A percentile compares a stretch with the other conserved stretches of the same genome.
Conservation (phyloP, 2,113 vertebrate species). For the Chascanopsetta lugubris region DNA sequence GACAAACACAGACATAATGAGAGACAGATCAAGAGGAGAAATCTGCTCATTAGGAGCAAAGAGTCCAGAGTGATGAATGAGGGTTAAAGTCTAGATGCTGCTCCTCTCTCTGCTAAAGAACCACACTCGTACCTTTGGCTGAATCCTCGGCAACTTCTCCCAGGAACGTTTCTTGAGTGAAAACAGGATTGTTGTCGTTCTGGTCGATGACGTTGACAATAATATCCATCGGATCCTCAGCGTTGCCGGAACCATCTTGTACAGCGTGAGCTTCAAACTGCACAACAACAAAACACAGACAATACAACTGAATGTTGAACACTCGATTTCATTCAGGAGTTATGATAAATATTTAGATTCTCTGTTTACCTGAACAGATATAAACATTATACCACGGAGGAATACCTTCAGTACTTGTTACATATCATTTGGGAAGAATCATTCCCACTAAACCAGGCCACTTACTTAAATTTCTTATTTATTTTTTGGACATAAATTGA, state of each 20-base stretch:
- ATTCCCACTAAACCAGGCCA: too few relatives aligned
- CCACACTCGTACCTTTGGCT: constrained; percentile 40
- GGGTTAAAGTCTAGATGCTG: neutral
- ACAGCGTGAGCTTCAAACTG: constrained; percentile 68
- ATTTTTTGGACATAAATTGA: too few relatives aligned
- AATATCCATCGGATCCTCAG: constrained; percentile 68
- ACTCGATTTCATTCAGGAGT: neutral
- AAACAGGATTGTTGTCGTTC: constrained; percentile 79
- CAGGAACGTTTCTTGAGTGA: constrained; percentile 57
- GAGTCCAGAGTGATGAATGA: too few relatives aligned
- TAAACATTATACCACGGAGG: too few relatives aligned
- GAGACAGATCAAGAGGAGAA: too few relatives aligned
- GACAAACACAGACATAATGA: too few relatives aligned
- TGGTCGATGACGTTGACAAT: constrained; percentile 67
- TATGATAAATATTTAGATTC: neutral
- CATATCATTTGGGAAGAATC: too few relatives aligned
- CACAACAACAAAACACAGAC: neutral
- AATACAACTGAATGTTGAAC: neutral
- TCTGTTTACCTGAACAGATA: too few relatives aligned
- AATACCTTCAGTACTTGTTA: too few relatives aligned
- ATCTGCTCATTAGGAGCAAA: too few relatives aligned
- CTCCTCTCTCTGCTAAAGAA: neutral
- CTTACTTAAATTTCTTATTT: too few relatives aligned
- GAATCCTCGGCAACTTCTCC: constrained; percentile 75
- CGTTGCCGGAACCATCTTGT: rapidly evolving